phyloP scores from a whole-genome alignment of 2,797 vertebrate genomes.

The Limnodromus scolopaceus region DNA sequence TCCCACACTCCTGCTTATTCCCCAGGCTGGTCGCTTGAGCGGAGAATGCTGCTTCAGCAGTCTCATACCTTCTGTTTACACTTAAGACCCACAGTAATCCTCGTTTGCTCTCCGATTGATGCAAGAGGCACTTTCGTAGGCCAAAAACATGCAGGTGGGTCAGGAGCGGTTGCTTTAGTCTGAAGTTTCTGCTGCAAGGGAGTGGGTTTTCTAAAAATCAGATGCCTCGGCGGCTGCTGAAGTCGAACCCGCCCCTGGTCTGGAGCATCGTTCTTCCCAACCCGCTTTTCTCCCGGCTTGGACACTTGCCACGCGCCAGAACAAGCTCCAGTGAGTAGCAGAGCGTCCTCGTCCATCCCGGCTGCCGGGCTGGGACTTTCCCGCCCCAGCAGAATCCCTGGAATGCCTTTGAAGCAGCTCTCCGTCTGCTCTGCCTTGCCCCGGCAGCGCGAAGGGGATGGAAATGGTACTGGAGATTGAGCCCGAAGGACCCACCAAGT shows the following conservation, averaged over 20 bases:
- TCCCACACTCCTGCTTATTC: rapidly evolving
- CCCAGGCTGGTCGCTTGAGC: neutral
- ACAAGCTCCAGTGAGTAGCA: conserved; percentile 7
- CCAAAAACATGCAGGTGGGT: neutral
- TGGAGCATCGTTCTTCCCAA: neutral
- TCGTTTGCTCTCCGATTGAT: neutral
- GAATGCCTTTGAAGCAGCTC: conserved; percentile 58
- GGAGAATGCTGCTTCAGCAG: neutral
- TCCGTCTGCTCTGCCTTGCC: conserved; percentile 24
- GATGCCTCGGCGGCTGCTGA: neutral
- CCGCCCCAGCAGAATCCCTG: neutral
- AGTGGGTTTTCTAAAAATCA: neutral
- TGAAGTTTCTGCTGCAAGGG: neutral
- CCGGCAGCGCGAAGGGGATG: neutral
- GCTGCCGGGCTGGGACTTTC: neutral
- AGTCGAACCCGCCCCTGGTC: neutral
- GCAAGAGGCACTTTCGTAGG: neutral
- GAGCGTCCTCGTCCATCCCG: neutral
- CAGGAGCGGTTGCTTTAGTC: neutral
- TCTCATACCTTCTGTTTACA: neutral
- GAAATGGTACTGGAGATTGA: neutral
- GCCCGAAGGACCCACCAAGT: neutral
- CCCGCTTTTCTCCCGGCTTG: neutral
- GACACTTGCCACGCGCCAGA: neutral
- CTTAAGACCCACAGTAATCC: neutral